Percentiles rank a stretch among this genome's conserved stretches.
phyloP scores from a whole-genome alignment of 2,888 invertebrate species.

The Caenorhabditis sinica region DNA sequence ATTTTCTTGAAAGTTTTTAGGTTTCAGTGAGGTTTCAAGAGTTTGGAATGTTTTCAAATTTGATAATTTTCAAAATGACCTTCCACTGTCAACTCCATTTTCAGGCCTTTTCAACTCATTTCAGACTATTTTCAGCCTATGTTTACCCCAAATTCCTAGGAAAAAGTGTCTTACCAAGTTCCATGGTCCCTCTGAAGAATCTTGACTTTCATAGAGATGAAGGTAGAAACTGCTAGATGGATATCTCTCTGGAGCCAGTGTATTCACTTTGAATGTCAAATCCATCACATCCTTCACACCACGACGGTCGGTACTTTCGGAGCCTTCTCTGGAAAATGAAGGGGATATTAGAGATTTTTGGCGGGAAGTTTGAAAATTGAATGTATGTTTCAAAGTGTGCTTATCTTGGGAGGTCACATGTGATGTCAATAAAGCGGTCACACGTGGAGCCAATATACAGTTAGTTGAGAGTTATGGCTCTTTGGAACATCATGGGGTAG shows the following conservation, averaged over 20 bases:
- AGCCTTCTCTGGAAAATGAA: conserved; percentile 48
- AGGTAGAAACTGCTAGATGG: conserved; percentile 35
- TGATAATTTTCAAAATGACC: too few species aligned
- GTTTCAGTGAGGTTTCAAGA: too few species aligned
- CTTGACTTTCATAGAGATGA: conserved; percentile 74
- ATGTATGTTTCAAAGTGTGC: not conserved
- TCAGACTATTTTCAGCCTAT: too few species aligned
- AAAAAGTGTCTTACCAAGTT: too few species aligned
- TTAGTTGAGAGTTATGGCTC: too few species aligned
- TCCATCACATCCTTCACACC: conserved; percentile 60
- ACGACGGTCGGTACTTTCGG: conserved; percentile 51
- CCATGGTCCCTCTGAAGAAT: conserved; percentile 73
- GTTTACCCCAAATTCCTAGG: not conserved
- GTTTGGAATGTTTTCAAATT: not conserved
- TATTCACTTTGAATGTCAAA: conserved; percentile 49
- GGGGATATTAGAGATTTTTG: not conserved
- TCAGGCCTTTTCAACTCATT: too few species aligned
- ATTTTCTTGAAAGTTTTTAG: too few species aligned
- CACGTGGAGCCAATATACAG: too few species aligned
- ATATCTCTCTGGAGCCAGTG: conserved; percentile 42
- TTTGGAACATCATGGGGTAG: too few species aligned
- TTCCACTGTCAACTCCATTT: too few species aligned
- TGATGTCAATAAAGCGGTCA: too few species aligned
- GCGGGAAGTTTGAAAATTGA: not conserved
- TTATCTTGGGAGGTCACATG: not conserved